Conservation (phyloP, 2,113 vertebrate species). For the Pluvianellus socialis region DNA sequence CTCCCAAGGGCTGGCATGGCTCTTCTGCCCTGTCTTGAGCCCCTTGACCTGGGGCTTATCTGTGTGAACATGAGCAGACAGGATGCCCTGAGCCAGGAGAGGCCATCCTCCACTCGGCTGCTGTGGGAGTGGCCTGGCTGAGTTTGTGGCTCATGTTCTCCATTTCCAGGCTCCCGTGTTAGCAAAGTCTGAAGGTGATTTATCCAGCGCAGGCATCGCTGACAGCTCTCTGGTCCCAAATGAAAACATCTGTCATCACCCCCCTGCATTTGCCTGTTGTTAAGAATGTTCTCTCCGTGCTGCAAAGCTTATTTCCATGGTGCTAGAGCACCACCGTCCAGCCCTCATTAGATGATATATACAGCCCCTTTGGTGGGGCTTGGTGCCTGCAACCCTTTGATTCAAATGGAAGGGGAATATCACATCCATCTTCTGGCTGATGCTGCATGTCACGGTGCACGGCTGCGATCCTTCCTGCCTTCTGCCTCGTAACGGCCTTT, state of each 20-base stretch:
- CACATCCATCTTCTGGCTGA: neutral
- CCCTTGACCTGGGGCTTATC: neutral
- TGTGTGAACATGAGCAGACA: fast-evolving
- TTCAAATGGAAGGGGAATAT: neutral
- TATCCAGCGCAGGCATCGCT: neutral
- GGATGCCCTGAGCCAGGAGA: neutral
- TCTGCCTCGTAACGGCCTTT: neutral
- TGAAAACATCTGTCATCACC: neutral
- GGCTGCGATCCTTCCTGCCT: neutral
- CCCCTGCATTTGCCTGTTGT: neutral
- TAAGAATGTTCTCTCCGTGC: neutral
- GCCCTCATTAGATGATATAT: neutral
- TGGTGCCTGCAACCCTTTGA: neutral
- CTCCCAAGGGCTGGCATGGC: fast-evolving
- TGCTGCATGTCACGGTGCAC: fast-evolving
- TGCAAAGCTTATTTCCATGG: neutral
- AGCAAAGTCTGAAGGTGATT: neutral
- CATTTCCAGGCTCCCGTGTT: neutral
- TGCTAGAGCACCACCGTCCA: fast-evolving
- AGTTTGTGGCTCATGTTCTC: neutral
- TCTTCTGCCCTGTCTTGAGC: neutral
- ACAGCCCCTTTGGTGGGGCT: neutral
- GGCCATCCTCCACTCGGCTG: fast-evolving
- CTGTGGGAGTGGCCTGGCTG: neutral
- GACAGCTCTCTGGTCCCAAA: neutral